A percentile compares a stretch with the other conserved stretches of the same genome.
Evolutionary conservation across 2,113 vertebrate species (phyloP).

Genomic region (Grallaria varia): DNA sequence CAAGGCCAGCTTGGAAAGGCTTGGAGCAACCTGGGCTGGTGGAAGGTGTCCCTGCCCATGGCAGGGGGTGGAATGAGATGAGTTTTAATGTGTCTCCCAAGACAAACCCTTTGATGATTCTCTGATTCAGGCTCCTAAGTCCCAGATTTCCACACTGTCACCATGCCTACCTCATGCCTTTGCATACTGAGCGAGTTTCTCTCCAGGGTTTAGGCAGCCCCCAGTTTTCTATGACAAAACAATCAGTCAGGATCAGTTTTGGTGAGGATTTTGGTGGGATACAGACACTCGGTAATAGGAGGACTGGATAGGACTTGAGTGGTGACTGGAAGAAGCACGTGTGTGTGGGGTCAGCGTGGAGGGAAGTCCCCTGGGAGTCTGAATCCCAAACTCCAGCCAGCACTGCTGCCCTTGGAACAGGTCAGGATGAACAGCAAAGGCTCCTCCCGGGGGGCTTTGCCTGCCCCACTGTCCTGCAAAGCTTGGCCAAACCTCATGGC

Average conservation of each 20-base stretch:
- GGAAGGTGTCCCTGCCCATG: not conserved
- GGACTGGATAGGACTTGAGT: not conserved
- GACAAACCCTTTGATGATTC: not conserved
- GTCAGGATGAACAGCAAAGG: not conserved
- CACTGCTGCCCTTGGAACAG: accelerated
- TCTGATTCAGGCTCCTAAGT: not conserved
- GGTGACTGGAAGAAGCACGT: not conserved
- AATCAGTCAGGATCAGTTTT: not conserved
- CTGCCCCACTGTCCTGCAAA: not conserved
- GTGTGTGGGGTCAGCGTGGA: not conserved
- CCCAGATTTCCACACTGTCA: not conserved
- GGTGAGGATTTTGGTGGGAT: not conserved
- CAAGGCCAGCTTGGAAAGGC: not conserved
- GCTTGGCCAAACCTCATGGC: not conserved
- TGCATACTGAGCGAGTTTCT: not conserved
- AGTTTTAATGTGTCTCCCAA: not conserved
- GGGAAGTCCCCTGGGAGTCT: not conserved
- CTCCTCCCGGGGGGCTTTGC: not conserved
- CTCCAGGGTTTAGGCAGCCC: not conserved
- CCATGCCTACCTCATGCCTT: not conserved
- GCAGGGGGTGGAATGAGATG: not conserved
- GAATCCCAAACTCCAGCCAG: not conserved
- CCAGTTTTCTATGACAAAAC: not conserved
- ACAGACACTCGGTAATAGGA: accelerated
- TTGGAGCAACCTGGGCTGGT: not conserved